Evolutionary conservation across 2,888 invertebrate genomes (phyloP).

Genomic region (Blastobasis lacticolella): DNA sequence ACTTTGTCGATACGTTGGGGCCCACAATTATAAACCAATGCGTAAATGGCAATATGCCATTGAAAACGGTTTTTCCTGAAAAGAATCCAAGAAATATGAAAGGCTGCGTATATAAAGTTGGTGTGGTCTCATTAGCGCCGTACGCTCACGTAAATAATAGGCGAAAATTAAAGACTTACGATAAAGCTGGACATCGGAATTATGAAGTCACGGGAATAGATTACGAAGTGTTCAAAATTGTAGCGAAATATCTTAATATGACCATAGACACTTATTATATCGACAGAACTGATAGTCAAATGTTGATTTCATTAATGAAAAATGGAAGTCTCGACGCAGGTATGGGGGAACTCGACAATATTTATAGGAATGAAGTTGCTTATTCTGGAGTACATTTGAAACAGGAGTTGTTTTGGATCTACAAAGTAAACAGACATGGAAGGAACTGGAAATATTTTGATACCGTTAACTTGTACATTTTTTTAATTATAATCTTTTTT

Average conservation of each 20-base stretch:
- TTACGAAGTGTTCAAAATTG: slow-evolving; percentile 43
- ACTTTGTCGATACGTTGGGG: slow-evolving; percentile 14
- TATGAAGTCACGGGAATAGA: slow-evolving; percentile 36
- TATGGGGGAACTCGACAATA: slow-evolving; percentile 48
- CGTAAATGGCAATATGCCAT: slow-evolving; percentile 20
- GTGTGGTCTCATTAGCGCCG: slow-evolving; percentile 38
- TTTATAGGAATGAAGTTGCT: slow-evolving; percentile 40
- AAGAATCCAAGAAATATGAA: slow-evolving; percentile 35
- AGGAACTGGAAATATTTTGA: slow-evolving; percentile 43
- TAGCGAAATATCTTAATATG: slow-evolving; percentile 40
- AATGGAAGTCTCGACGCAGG: slow-evolving; percentile 47
- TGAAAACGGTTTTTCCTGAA: slow-evolving; percentile 24
- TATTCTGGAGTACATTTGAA: slow-evolving; percentile 49
- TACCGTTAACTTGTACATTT: slow-evolving; percentile 34
- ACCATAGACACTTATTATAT: slow-evolving; percentile 36
- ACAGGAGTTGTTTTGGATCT: slow-evolving; percentile 44
- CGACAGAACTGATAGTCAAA: slow-evolving; percentile 19
- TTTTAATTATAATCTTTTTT: slow-evolving; percentile 38
- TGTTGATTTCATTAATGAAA: slow-evolving; percentile 31
- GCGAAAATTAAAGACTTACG: slow-evolving; percentile 25
- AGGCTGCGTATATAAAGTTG: slow-evolving; percentile 41
- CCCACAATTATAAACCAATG: slow-evolving; percentile 29
- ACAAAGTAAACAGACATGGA: slow-evolving; percentile 32
- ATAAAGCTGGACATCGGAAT: slow-evolving; percentile 17
- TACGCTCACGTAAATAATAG: slow-evolving; percentile 31